phyloP scores from a whole-genome alignment of 2,797 vertebrate genomes.

The Parotocinclus haroldoi region DNA sequence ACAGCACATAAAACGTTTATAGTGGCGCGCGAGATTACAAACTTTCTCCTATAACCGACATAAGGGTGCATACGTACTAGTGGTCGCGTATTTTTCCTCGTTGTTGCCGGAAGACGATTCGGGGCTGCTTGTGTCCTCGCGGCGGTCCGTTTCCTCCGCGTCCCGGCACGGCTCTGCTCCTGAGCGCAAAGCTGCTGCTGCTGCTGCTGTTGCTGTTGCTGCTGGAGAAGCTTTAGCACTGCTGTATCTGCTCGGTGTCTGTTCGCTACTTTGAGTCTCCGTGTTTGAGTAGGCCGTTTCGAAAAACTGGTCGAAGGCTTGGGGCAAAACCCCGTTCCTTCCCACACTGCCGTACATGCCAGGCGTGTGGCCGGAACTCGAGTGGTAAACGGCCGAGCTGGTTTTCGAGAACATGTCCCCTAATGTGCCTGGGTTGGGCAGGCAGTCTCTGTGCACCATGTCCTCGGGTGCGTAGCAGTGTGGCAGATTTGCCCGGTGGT shows the following conservation, averaged over 20 bases:
- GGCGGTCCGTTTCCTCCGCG: conserved; percentile 77
- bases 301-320: conserved; percentile 98
- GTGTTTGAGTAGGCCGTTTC: conserved; percentile 88
- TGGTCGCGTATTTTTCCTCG: conserved; percentile 88
- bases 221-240: conserved; percentile 75
- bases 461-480: conserved; percentile 94
- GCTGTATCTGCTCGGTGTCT: conserved; percentile 77
- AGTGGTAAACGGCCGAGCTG: conserved; percentile 79
- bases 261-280: conserved; percentile 77
- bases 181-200: conserved; percentile 56
- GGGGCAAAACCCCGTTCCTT: conserved; percentile 93
- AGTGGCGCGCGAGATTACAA: conserved; percentile 83
- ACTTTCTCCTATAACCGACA: conserved; percentile 80
- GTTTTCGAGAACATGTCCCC: conserved; percentile 91
- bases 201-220: conserved; percentile 63
- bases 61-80: conserved; percentile 86
- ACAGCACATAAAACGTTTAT: conserved; percentile 99
- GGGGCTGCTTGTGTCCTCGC: conserved; percentile 92
- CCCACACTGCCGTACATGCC: conserved; percentile 90
- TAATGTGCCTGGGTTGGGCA: conserved; percentile 80
- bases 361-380: conserved; percentile 79
- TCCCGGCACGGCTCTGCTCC: conserved; percentile 79
- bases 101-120: conserved; percentile 92
- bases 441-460: conserved; percentile 93
- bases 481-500: conserved; percentile 88